A percentile compares a stretch with the other conserved stretches of the same genome.
These are phyloP conservation scores for Callinectes sapidus DNA, from an alignment of 2,888 invertebrate genomes.

Conservation along the genomic window DNA sequence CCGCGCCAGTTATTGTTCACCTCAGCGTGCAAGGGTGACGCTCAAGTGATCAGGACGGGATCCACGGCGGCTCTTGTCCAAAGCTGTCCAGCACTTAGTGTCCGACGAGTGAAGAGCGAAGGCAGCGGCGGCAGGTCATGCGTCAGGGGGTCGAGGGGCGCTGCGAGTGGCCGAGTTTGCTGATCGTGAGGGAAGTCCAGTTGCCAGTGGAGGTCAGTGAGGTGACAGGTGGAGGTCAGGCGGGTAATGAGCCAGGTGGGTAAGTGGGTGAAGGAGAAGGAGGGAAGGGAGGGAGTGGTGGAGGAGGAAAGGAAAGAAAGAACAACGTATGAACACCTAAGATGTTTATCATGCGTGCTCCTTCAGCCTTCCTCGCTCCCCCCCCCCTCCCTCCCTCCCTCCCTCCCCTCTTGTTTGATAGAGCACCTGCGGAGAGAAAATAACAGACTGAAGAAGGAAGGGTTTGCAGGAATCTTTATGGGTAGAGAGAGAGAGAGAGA, in stretches of 20 bases:
- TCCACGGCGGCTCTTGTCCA: neutral
- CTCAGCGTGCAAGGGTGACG: neutral
- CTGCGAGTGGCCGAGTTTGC: neutral
- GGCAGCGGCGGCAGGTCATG: neutral
- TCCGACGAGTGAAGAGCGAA: neutral
- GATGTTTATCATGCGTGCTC: neutral
- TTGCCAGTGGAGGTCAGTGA: slow-evolving; percentile 3
- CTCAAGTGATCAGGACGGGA: neutral
- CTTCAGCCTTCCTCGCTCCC: slow-evolving; percentile 9
- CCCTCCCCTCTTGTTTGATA: neutral
- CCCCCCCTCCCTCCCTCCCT: neutral
- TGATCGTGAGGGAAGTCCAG: neutral
- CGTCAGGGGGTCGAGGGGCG: neutral
- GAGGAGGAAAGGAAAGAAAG: neutral
- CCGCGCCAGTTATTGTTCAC: neutral
- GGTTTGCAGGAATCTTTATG: neutral
- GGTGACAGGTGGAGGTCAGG: slow-evolving; percentile 36
- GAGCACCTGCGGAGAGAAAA: neutral
- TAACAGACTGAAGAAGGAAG: slow-evolving; percentile 11
- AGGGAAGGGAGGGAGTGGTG: neutral
- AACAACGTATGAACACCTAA: slow-evolving; percentile 18
- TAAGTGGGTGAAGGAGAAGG: slow-evolving; percentile 35
- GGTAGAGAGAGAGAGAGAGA: slow-evolving; percentile 33
- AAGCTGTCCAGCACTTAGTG: neutral
- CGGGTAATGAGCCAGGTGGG: slow-evolving; percentile 30